Evolutionary conservation across 2,797 vertebrate genomes (phyloP).

Genomic region (Smutsia gigantea): DNA sequence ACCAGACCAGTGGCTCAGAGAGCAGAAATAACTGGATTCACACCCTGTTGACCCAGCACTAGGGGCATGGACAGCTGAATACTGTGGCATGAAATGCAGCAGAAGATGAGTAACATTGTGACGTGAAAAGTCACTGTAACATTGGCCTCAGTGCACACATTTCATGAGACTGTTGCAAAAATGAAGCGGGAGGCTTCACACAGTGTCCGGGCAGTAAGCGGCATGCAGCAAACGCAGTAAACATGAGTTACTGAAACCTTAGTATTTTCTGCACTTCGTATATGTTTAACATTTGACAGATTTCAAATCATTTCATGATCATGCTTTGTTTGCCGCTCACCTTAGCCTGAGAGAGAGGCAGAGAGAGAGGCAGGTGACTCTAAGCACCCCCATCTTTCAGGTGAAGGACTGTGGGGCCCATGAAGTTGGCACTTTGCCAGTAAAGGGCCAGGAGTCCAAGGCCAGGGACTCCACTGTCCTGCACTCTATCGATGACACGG

Average conservation of each 20-base stretch:
- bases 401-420: fast-evolving
- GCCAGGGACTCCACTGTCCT: fast-evolving
- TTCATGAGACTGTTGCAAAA: fast-evolving
- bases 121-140: not conserved
- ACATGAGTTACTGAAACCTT: fast-evolving
- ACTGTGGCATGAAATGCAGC: not conserved
- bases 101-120: fast-evolving
- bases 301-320: not conserved
- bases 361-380: not conserved
- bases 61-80: fast-evolving
- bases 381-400: no score
- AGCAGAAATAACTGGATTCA: not conserved
- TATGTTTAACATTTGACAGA: no score
- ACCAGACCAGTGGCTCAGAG: not conserved
- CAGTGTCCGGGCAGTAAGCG: fast-evolving
- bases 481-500: fast-evolving
- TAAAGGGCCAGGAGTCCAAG: fast-evolving
- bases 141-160: fast-evolving
- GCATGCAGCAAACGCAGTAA: fast-evolving
- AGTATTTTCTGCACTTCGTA: fast-evolving
- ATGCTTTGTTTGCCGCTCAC: fast-evolving
- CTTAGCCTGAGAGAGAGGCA: not conserved
- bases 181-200: fast-evolving
- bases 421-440: fast-evolving
- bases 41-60: not conserved